A percentile compares a stretch with the other conserved stretches of the same genome.
Conservation (phyloP, 2,113 vertebrate species). For the Nycticryphes semicollaris region DNA sequence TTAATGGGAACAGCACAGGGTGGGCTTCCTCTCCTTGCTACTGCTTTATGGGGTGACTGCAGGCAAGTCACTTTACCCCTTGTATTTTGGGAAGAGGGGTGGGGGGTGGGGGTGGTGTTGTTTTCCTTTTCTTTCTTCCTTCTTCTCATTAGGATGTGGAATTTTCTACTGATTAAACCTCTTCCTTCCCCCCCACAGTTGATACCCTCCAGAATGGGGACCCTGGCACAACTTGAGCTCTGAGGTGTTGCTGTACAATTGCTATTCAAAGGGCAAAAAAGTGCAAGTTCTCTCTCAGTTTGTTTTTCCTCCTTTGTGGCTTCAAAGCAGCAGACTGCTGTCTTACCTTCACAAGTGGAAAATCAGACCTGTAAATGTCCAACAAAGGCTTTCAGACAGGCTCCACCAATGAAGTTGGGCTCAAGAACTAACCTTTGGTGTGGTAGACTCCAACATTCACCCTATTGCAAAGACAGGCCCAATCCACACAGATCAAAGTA, state of each 20-base stretch:
- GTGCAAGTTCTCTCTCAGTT: background rate
- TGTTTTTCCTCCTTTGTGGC: background rate
- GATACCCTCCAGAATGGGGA: background rate
- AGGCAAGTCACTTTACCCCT: background rate
- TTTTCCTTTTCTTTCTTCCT: background rate
- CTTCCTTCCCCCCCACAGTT: background rate
- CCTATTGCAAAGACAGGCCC: background rate
- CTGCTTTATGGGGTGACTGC: background rate
- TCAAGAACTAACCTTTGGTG: background rate
- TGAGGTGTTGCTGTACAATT: background rate
- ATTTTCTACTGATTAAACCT: background rate
- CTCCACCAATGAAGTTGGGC: background rate
- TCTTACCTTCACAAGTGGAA: background rate
- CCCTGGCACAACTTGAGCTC: background rate
- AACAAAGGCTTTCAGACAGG: background rate
- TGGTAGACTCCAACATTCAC: accelerated
- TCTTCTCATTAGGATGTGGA: background rate
- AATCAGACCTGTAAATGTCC: background rate
- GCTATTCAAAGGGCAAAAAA: background rate
- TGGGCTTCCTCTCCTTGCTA: background rate
- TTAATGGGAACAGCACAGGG: background rate
- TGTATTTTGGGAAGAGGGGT: background rate
- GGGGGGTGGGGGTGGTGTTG: background rate
- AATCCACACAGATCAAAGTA: background rate
- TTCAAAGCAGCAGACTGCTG: background rate